Evolutionary conservation across 2,113 vertebrate genomes (phyloP), one percentile per base, ranked within the genome.

Genomic region (Cephalopterus ornatus): DNA sequence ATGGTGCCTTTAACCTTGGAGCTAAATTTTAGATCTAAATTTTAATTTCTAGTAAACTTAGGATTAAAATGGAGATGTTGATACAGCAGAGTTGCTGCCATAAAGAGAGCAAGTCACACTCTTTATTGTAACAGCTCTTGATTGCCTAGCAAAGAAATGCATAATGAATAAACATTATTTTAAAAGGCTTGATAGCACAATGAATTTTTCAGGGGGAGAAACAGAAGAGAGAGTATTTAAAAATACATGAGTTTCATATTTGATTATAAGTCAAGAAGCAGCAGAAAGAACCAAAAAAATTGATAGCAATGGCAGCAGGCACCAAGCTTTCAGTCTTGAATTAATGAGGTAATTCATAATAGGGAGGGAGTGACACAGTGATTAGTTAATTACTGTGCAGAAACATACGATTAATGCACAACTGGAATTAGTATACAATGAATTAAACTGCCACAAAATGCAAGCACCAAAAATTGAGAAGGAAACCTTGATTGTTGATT

Each of bases 121-220:
- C 87, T 93, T 94, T 70, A 96, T 85, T 87, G 95, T 97, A 91
- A 95, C 76, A 74, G 71, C 93, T 83, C 95, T 95, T 92, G 95
- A 97, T 97, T 94, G 47, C 77, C 71, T 85, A 91, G 94, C 52
- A 42, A 78, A 97, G 95, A 94, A 96, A 93, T 96, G 87, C 79
- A 91, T 97, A 95, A 98, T 97, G 97, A 98, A 98, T 97, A 98
- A 97, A 98, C 95, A 97, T 98, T 97, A 97, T 98, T 98, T 97
- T 98, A 97, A 97, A 96, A 95, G 85, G 82, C 88, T 97, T 96
- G 72, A 89, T 96, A 94, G 93, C 72, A 91, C 93, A 94, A 98
- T 98, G 97, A 98, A 98, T 98, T 98, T 98, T 98, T 98, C 97
- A 98, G 97, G 96, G 97, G 85, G 73, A 94, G 97, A 98, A 98